Evolutionary conservation across 2,888 invertebrate genomes (phyloP).

Genomic region (Gryllus longicercus): DNA sequence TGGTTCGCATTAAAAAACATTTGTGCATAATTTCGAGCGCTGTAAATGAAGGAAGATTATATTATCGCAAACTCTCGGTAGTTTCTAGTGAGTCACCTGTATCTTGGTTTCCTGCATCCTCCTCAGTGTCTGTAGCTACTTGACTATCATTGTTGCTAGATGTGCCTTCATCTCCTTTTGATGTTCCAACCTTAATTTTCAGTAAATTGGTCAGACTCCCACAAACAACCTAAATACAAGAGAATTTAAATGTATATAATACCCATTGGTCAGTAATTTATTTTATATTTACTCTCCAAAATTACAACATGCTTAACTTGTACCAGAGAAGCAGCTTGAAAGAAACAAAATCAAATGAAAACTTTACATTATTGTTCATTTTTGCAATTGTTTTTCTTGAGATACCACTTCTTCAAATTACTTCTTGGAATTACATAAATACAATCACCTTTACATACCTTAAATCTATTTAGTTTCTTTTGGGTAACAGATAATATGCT

Average conservation of each 20-base stretch:
- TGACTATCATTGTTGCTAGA: constrained; percentile 28
- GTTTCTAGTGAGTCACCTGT: not conserved
- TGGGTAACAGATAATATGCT: constrained; percentile 77
- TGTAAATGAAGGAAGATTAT: not conserved
- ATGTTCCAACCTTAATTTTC: constrained; percentile 49
- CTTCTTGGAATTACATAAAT: not conserved
- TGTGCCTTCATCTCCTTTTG: constrained; percentile 22
- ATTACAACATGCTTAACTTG: too few species aligned
- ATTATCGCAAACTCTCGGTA: not conserved
- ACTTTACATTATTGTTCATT: too few species aligned
- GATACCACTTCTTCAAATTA: too few species aligned
- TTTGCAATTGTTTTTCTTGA: too few species aligned
- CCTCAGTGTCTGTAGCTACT: not conserved
- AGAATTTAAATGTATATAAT: constrained; percentile 39
- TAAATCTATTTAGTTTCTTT: constrained; percentile 79
- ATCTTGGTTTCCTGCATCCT: not conserved
- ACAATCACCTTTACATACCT: constrained; percentile 52
- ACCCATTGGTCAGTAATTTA: not conserved
- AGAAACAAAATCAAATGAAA: too few species aligned
- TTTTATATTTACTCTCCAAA: too few species aligned
- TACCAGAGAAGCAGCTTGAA: too few species aligned
- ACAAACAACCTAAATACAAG: constrained; percentile 59
- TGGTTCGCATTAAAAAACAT: too few species aligned
- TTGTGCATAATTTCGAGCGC: too few species aligned
- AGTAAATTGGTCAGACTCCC: constrained; percentile 71